Percentiles rank a stretch among this genome's conserved stretches.
phyloP scores from a whole-genome alignment of 2,888 invertebrate genomes.

The Schizaphis graminum region DNA sequence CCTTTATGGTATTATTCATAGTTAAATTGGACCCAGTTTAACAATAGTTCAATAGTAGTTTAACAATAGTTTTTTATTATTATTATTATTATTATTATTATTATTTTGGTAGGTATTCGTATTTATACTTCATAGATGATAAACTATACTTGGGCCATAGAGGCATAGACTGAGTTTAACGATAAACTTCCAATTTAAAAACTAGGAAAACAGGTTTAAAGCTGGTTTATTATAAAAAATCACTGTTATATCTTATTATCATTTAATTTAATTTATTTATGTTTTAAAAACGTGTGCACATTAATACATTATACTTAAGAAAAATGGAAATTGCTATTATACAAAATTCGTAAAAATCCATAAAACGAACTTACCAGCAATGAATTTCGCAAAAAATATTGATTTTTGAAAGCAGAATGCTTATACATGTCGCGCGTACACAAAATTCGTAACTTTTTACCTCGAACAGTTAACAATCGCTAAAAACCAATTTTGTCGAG shows the following conservation, averaged over 20 bases:
- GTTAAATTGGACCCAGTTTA: neutral
- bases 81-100: too few relatives aligned
- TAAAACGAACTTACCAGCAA: neutral
- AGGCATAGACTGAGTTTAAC: too few relatives aligned
- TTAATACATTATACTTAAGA: neutral
- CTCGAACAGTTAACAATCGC: neutral
- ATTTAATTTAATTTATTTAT: neutral
- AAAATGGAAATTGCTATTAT: neutral
- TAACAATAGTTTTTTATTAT: too few relatives aligned
- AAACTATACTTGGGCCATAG: too few relatives aligned
- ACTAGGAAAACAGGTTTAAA: neutral
- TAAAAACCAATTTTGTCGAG: neutral
- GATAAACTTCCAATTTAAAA: neutral
- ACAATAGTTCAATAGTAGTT: too few relatives aligned
- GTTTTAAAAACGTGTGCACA: neutral
- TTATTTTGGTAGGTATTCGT: too few relatives aligned
- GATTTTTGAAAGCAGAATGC: neutral
- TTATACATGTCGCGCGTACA: neutral
- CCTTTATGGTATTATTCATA: neutral
- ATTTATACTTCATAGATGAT: too few relatives aligned
- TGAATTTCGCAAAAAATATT: neutral
- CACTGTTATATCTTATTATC: too few relatives aligned
- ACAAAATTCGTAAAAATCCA: neutral
- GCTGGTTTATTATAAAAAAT: neutral
- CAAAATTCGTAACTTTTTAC: neutral